A percentile compares a stretch with the other conserved stretches of the same genome.
phyloP scores from a whole-genome alignment of 2,113 vertebrate species.

The Ctenomys sociabilis region DNA sequence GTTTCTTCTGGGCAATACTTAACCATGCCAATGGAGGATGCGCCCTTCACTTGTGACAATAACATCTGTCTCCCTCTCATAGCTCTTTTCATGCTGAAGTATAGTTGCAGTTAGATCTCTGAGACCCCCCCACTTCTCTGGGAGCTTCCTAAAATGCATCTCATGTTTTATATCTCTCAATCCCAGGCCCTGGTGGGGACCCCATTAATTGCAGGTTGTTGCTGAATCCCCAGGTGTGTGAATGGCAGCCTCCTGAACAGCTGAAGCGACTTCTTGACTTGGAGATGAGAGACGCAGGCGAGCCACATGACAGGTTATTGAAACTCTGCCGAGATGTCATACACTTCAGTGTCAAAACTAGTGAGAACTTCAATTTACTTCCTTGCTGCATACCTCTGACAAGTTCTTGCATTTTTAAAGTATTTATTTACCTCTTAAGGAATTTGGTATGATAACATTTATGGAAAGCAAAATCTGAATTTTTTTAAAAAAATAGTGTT shows the following conservation, averaged over 20 bases:
- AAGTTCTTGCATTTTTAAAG: background rate
- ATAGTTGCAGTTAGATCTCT: background rate
- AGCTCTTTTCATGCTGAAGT: background rate
- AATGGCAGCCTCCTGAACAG: constrained; percentile 89
- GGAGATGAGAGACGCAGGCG: constrained; percentile 88
- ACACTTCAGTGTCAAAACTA: constrained; percentile 92
- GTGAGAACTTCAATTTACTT: constrained; percentile 80
- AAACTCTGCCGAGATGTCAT: constrained; percentile 90
- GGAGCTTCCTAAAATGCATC: background rate
- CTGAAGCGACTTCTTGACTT: constrained; percentile 90
- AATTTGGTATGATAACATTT: background rate
- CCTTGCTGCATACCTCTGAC: background rate
- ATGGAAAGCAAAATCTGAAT: background rate
- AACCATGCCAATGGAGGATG: background rate
- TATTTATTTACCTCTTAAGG: constrained; percentile 20
- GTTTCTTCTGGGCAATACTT: background rate
- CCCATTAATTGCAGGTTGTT: background rate
- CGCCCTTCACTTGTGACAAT: background rate
- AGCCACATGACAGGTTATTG: constrained; percentile 87
- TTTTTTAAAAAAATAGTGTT: background rate
- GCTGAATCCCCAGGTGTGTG: constrained; percentile 88
- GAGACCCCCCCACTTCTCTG: background rate
- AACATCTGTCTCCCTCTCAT: background rate
- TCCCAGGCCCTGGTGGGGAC: background rate
- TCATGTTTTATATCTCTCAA: background rate